These are phyloP conservation scores for Eurystomus glaucurus DNA, from an alignment of 2,797 vertebrate species.

Conservation along the genomic window DNA sequence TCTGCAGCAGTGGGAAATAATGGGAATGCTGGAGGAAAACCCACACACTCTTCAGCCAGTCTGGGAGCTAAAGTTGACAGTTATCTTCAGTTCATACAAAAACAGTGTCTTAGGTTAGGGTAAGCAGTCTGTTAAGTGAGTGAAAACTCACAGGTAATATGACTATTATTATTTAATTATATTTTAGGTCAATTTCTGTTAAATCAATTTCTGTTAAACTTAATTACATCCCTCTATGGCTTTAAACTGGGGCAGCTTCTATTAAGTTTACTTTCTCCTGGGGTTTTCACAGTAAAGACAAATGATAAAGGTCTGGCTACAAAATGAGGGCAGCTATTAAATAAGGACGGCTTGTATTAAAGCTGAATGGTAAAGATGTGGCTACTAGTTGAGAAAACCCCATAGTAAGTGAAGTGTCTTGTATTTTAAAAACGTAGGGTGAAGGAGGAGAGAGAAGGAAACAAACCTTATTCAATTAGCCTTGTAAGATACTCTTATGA, in stretches of 20 bases:
- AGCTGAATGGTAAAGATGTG: conserved; percentile 56
- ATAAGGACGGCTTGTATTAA: conserved; percentile 62
- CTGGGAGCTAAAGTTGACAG: not conserved
- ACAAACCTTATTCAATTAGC: not conserved
- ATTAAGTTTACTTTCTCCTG: conserved; percentile 78
- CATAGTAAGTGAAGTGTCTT: not conserved
- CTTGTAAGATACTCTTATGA: not conserved
- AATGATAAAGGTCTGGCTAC: conserved; percentile 64
- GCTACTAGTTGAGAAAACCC: not conserved
- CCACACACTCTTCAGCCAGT: not conserved
- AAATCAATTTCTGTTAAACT: conserved; percentile 75
- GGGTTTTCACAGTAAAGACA: conserved; percentile 56
- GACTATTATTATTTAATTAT: conserved; percentile 73
- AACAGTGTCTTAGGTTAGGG: conserved; percentile 2
- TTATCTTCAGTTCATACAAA: not conserved
- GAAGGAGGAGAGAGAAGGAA: not conserved
- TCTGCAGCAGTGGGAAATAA: not conserved
- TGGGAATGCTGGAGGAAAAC: not conserved
- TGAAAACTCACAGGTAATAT: conserved; percentile 40
- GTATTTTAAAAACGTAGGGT: not conserved
- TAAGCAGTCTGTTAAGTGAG: conserved; percentile 44
- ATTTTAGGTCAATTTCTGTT: conserved; percentile 77
- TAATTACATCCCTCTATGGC: conserved; percentile 69
- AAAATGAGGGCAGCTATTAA: conserved; percentile 67
- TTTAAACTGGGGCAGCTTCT: conserved; percentile 73